A percentile compares a stretch with the other conserved stretches of the same genome.
Conservation (phyloP, 2,888 invertebrate species). For the Nephrotoma appendiculata region DNA sequence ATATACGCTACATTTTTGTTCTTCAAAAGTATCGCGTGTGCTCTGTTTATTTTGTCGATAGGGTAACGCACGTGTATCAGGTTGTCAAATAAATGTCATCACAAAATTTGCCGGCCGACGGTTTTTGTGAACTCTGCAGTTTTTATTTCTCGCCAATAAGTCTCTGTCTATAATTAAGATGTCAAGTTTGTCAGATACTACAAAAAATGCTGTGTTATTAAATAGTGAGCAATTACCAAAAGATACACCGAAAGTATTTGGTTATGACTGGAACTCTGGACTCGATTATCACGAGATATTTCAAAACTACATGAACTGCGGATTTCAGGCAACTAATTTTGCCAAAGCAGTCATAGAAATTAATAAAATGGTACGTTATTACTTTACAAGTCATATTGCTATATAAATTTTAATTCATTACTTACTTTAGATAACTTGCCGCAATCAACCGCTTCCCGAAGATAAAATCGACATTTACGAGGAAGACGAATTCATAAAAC, state of each 20-base stretch:
- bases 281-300: conserved; percentile 74
- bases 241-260: conserved; percentile 53
- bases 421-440: conserved; percentile 43
- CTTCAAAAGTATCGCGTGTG: no score
- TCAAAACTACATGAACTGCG: conserved; percentile 61
- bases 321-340: conserved; percentile 97
- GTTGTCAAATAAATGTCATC: no score
- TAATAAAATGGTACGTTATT: conserved; percentile 60
- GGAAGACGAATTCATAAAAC: conserved; percentile 64
- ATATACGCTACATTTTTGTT: no score
- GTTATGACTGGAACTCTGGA: conserved; percentile 89
- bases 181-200: conserved; percentile 32
- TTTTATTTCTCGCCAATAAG: neutral
- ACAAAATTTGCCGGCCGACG: neutral
- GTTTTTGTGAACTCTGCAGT: neutral
- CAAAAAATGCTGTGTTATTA: conserved; percentile 55
- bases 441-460: conserved; percentile 49
- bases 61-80: no score
- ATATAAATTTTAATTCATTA: conserved; percentile 10
- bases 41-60: no score
- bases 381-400: neutral
- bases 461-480: conserved; percentile 53
- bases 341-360: conserved; percentile 83
- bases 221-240: conserved; percentile 51
- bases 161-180: neutral